Evolutionary conservation across 2,888 invertebrate species (phyloP).

Genomic region (Mimachlamys varia): DNA sequence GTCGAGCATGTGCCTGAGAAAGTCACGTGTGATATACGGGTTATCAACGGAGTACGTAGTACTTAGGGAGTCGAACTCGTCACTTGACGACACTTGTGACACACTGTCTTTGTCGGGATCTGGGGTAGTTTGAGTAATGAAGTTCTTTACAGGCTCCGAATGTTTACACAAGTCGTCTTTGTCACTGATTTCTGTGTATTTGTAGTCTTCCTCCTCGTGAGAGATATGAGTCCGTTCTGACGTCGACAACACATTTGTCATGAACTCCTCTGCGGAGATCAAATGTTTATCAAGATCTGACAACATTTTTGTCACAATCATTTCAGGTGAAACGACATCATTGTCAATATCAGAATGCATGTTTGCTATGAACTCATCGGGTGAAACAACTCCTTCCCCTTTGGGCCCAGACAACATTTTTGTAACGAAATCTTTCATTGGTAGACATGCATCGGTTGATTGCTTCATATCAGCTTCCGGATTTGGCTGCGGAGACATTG

Average conservation of each 20-base stretch:
- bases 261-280: conserved; percentile 5
- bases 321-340: conserved; percentile 24
- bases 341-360: conserved; percentile 21
- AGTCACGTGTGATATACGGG: conserved; percentile 6
- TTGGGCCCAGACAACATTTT: conserved; percentile 12
- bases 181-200: neutral
- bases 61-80: neutral
- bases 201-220: neutral
- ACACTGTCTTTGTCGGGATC: conserved; percentile 27
- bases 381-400: neutral
- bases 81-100: conserved; percentile 8
- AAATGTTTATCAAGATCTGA: conserved; percentile 4
- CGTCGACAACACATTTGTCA: conserved; percentile 31
- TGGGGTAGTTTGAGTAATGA: conserved; percentile 3
- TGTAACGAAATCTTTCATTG: conserved; percentile 25
- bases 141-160: neutral
- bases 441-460: neutral
- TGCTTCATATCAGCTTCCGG: neutral
- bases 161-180: conserved; percentile 6
- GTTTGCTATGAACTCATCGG: conserved; percentile 5
- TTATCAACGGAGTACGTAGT: neutral
- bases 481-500: neutral
- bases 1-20: conserved; percentile 13
- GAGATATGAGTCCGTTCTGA: conserved; percentile 25
- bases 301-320: conserved; percentile 29